Evolutionary conservation across 2,888 invertebrate genomes (phyloP).

Genomic region (Andrena camellia): DNA sequence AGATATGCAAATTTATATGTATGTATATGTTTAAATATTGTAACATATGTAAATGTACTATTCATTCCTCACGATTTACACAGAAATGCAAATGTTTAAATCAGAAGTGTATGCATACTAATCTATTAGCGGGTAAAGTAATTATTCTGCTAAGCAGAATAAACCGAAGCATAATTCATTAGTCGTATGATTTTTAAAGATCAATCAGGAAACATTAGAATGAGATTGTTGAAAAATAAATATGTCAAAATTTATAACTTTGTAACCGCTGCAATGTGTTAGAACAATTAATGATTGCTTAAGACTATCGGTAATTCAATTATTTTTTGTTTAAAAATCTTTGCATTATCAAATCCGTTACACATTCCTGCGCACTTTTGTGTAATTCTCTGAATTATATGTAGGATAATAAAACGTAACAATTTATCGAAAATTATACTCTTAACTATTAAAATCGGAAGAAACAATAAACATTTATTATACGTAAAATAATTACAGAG

Average conservation of each 20-base stretch:
- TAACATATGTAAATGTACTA: slow-evolving; percentile 75
- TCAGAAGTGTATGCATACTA: slow-evolving; percentile 19
- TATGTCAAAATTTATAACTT: slow-evolving; percentile 4
- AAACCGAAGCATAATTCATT: slow-evolving; percentile 2
- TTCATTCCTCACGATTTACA: slow-evolving; percentile 43
- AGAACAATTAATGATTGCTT: background rate
- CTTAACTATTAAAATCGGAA: slow-evolving; percentile 34
- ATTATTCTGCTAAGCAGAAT: slow-evolving; percentile 31
- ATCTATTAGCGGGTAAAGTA: slow-evolving; percentile 6
- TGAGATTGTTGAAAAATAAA: slow-evolving; percentile 4
- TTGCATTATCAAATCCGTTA: slow-evolving; percentile 24
- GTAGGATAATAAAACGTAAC: slow-evolving; percentile 18
- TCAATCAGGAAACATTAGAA: background rate
- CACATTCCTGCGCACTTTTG: slow-evolving; percentile 32
- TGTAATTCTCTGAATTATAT: slow-evolving; percentile 35
- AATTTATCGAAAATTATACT: slow-evolving; percentile 30
- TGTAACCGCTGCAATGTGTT: slow-evolving; percentile 4
- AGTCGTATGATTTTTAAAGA: slow-evolving; percentile 9
- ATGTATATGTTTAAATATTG: slow-evolving; percentile 76
- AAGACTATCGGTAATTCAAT: slow-evolving; percentile 12
- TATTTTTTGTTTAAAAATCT: slow-evolving; percentile 1
- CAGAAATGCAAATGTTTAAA: slow-evolving; percentile 17
- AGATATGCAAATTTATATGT: slow-evolving; percentile 69
- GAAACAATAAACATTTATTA: slow-evolving; percentile 57
- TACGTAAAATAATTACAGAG: slow-evolving; percentile 45